Percentiles rank a stretch among this genome's conserved stretches.
phyloP scores from a whole-genome alignment of 2,797 vertebrate genomes.

The Avahi laniger region DNA sequence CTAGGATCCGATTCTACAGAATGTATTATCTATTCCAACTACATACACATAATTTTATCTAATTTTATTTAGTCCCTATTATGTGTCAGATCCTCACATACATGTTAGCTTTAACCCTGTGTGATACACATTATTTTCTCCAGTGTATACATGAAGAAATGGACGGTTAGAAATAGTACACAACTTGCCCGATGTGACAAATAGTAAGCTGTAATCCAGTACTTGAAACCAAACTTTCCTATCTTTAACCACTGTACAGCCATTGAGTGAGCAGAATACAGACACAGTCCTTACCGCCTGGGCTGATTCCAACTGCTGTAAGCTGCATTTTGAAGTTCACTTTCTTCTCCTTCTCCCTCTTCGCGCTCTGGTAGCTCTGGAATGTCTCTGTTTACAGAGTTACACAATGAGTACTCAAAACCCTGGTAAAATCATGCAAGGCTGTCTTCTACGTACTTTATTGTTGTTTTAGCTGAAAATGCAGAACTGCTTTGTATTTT shows the following conservation, averaged over 20 bases:
- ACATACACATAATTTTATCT: neutral
- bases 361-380: constrained; percentile 96
- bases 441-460: neutral
- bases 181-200: neutral
- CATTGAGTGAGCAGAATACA: neutral
- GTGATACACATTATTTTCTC: neutral
- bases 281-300: constrained; percentile 87
- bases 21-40: neutral
- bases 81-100: neutral
- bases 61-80: neutral
- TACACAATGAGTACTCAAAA: neutral
- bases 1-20: neutral
- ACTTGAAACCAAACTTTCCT: neutral
- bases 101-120: neutral
- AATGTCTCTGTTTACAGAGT: constrained; percentile 84
- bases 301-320: constrained; percentile 96
- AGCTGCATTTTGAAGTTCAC: constrained; percentile 89
- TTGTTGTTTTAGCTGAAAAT: neutral
- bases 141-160: neutral
- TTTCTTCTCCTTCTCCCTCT: constrained; percentile 99
- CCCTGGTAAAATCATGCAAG: neutral
- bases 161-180: neutral
- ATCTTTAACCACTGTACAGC: neutral
- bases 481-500: constrained; percentile 7
- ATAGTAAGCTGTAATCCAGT: neutral